Evolutionary conservation across 2,113 vertebrate genomes (phyloP).

Genomic region (Puffinus mauretanicus): DNA sequence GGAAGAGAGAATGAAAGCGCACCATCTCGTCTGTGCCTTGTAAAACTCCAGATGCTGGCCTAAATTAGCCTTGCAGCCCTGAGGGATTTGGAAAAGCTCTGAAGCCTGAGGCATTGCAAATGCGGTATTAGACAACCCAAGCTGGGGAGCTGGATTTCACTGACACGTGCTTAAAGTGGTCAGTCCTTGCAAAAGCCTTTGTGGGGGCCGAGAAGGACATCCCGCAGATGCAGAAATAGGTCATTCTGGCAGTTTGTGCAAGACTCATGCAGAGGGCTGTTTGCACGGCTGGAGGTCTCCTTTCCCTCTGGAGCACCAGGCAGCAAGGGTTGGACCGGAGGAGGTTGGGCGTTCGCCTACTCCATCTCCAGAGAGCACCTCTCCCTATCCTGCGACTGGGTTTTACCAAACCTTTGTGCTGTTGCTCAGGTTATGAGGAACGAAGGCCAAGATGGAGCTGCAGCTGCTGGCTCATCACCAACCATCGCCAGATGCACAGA

Average conservation of each 20-base stretch:
- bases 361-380: neutral
- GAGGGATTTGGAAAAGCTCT: neutral
- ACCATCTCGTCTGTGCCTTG: neutral
- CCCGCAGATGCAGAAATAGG: neutral
- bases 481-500: neutral
- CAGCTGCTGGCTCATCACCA: neutral
- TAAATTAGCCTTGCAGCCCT: neutral
- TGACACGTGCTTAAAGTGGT: neutral
- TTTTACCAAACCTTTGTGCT: neutral
- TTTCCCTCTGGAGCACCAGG: neutral
- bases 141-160: neutral
- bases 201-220: neutral
- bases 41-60: neutral
- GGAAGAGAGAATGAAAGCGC: neutral
- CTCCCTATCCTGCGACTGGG: rapidly evolving
- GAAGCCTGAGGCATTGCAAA: slow-evolving; percentile 1
- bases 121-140: neutral
- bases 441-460: neutral
- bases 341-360: neutral
- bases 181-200: neutral
- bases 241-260: neutral
- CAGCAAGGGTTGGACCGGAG: neutral
- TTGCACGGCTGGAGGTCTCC: neutral
- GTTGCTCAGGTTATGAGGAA: neutral
- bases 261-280: neutral